Conservation (phyloP, 1,140 invertebrate genomes). For the Drosophila parabipectinata region DNA sequence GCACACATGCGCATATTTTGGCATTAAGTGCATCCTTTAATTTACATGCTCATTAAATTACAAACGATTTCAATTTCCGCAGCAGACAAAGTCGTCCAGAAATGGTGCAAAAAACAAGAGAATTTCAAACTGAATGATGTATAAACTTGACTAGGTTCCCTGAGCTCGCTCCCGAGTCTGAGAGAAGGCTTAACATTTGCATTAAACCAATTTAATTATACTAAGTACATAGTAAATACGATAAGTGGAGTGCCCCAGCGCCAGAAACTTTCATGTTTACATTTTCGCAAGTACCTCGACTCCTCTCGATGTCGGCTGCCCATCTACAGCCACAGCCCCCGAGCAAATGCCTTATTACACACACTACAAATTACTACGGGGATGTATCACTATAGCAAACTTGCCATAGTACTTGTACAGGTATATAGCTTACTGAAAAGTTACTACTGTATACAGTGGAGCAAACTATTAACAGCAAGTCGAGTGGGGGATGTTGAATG, state of each 20-base stretch:
- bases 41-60: conserved; percentile 81
- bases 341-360: conserved; percentile 44
- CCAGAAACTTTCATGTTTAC: conserved; percentile 49
- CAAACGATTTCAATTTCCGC: conserved; percentile 59
- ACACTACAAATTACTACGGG: conserved; percentile 28
- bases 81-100: conserved; percentile 30
- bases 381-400: not conserved
- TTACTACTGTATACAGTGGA: conserved; percentile 13
- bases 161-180: too few relatives aligned
- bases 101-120: conserved; percentile 41
- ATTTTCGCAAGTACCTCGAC: conserved; percentile 44
- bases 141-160: conserved; percentile 43
- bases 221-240: conserved; percentile 81
- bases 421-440: not conserved
- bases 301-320: conserved; percentile 29
- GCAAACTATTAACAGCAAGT: conserved; percentile 36
- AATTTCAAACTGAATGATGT: conserved; percentile 54
- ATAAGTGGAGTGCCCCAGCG: conserved; percentile 42
- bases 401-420: not conserved
- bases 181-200: conserved; percentile 52
- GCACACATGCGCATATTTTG: conserved; percentile 28
- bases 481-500: conserved; percentile 37
- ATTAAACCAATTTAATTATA: conserved; percentile 81
- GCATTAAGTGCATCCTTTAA: conserved; percentile 75
- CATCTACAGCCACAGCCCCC: not conserved